phyloP scores from a whole-genome alignment of 2,888 invertebrate genomes.

The Drosophila falleni region DNA sequence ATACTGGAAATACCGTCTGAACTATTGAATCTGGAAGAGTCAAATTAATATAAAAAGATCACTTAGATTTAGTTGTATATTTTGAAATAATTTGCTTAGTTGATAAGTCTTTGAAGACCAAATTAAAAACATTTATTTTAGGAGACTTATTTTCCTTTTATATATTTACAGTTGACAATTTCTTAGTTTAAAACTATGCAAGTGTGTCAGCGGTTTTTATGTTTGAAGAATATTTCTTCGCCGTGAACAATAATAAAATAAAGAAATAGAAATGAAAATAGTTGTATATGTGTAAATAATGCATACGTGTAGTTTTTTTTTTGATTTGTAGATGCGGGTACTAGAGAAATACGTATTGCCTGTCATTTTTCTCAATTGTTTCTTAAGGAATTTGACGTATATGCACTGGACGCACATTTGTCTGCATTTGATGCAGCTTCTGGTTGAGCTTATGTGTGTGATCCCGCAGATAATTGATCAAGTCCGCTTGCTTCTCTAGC shows the following conservation, averaged over 20 bases:
- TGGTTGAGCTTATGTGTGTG: constrained; percentile 89
- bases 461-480: constrained; percentile 89
- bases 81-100: constrained; percentile 25
- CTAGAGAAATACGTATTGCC: constrained; percentile 40
- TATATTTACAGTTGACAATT: constrained; percentile 48
- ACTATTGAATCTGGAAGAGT: constrained; percentile 31
- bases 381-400: constrained; percentile 68
- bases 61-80: constrained; percentile 14
- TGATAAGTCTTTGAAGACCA: constrained; percentile 16
- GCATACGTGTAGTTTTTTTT: neutral
- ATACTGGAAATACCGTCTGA: constrained; percentile 88
- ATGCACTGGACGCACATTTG: constrained; percentile 84
- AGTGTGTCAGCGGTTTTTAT: constrained; percentile 29
- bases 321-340: constrained; percentile 14
- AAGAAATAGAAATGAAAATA: constrained; percentile 35
- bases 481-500: constrained; percentile 90
- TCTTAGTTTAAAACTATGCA: constrained; percentile 23
- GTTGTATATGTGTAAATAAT: constrained; percentile 12
- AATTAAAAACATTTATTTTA: constrained; percentile 10
- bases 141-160: constrained; percentile 6
- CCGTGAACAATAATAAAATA: constrained; percentile 33
- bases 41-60: constrained; percentile 5
- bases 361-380: neutral
- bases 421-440: constrained; percentile 88
- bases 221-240: constrained; percentile 54